These are phyloP conservation scores for Polylopha cassiicola DNA, from an alignment of 2,888 invertebrate genomes.

Conservation along the genomic window DNA sequence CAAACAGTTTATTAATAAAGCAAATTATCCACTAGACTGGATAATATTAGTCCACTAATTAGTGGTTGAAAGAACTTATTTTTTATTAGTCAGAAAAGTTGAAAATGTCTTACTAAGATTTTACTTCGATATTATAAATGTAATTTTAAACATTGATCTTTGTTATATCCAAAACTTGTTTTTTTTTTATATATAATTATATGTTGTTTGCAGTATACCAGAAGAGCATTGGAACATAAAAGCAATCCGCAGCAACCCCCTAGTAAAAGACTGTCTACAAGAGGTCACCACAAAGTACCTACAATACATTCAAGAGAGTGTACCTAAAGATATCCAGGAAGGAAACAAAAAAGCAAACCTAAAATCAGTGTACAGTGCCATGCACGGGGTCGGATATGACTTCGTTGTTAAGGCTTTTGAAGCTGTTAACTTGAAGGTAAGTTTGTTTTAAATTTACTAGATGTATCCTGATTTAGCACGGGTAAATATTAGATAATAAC, in stretches of 20 bases:
- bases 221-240: conserved; percentile 86
- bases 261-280: conserved; percentile 82
- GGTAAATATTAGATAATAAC: too few species aligned
- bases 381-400: conserved; percentile 97
- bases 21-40: too few species aligned
- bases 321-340: conserved; percentile 72
- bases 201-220: conserved; percentile 75
- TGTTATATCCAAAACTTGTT: not conserved
- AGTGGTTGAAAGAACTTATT: conserved; percentile 5
- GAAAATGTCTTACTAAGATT: not conserved
- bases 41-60: too few species aligned
- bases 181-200: not conserved
- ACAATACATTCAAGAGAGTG: conserved; percentile 70
- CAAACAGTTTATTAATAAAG: too few species aligned
- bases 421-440: conserved; percentile 83
- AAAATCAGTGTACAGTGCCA: conserved; percentile 93
- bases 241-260: conserved; percentile 68
- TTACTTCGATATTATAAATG: not conserved
- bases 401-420: conserved; percentile 87
- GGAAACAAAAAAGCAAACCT: conserved; percentile 76
- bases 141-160: not conserved
- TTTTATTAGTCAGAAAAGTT: not conserved
- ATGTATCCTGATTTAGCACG: too few species aligned
- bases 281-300: conserved; percentile 84
- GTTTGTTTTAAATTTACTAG: conserved; percentile 6